Percentiles rank a stretch among this genome's conserved stretches.
Conservation (phyloP, 1,140 invertebrate species). For the Plutomurus gul region DNA sequence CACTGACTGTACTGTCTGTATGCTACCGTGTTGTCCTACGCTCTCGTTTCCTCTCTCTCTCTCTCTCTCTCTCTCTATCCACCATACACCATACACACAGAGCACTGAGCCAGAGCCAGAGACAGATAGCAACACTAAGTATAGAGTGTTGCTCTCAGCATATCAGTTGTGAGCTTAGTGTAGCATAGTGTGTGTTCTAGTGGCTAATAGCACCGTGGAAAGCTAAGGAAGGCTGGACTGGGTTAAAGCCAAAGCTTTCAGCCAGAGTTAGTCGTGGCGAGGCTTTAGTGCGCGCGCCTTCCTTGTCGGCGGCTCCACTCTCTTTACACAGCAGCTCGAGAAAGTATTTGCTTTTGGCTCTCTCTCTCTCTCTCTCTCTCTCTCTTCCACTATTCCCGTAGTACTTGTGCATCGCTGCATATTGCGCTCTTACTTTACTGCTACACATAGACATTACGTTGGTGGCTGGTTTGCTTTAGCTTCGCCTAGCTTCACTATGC, state of each 20-base stretch:
- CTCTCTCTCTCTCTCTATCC: too few species aligned
- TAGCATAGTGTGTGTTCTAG: too few species aligned
- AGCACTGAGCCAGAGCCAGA: too few species aligned
- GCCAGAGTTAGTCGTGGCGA: background rate
- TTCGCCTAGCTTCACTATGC: background rate
- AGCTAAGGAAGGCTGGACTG: background rate
- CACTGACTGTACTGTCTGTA: too few species aligned
- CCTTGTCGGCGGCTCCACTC: background rate
- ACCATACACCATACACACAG: too few species aligned
- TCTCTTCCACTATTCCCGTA: background rate
- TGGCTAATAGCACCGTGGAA: background rate
- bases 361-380: background rate
- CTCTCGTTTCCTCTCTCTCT: too few species aligned
- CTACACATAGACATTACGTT: background rate
- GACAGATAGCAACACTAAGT: too few species aligned
- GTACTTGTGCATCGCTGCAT: constrained; percentile 8
- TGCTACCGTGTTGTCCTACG: too few species aligned
- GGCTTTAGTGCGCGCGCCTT: constrained; percentile 16
- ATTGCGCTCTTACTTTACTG: background rate
- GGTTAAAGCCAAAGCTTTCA: constrained; percentile 13
- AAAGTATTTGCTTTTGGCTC: constrained; percentile 19
- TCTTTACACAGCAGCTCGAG: background rate
- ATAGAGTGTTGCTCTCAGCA: too few species aligned
- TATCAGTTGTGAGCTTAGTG: too few species aligned
- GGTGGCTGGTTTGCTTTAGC: background rate